Base-by-base conservation (phyloP, 2,113 vertebrate species). In the Alexandromys fortis region DNA sequence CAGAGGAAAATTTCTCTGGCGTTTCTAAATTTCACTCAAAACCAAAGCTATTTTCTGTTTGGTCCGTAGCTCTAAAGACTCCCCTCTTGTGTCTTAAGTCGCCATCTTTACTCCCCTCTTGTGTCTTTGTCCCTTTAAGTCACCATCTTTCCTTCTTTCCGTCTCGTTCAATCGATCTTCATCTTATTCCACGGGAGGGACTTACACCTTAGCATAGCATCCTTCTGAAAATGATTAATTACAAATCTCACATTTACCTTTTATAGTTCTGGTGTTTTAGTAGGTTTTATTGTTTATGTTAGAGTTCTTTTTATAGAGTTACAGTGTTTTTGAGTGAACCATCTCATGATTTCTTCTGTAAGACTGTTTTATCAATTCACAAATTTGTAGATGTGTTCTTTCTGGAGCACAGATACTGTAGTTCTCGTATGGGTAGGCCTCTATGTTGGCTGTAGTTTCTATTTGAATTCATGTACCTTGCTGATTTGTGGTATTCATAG, bases 281-380 rank as follows among this genome's bases (percentile, higher is more conserved):
- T 67, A 73, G 45, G 24, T 17, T 77, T 87, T 70, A 68, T 58
- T 93, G 3, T 38, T 3, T 55, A 16, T 52, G 7, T 68, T 45
- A 68, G 55, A 91, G 21, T 45, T 52, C 24, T 85, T 88, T 90
- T 85, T 49, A 78, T 78, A 94, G 52, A 61, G 85, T 38, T 87
- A 16, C 26, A 75, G 83, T 77, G 24, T 13, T 81, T 70, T 85
- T 19, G 12, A 90, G 26, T 21, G 2, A n/a, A 79, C 77, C 61
- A 12, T 68, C 7, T 79, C 28, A 58, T 58, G 16, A 24, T 61
- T 92, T 96, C 63, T 67, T 47, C 10, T n/a, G 28, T 35, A 14
- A 78, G 5, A 2, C 7, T 87, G 3, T 83, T 78, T 58, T 49
- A 49, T 49, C 47, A 65, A 58, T 38, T 30, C 30, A 35, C 82